Evolutionary conservation across 2,113 vertebrate genomes (phyloP), one percentile per base, ranked within the genome.

Genomic region (Apaloderma vittatum): DNA sequence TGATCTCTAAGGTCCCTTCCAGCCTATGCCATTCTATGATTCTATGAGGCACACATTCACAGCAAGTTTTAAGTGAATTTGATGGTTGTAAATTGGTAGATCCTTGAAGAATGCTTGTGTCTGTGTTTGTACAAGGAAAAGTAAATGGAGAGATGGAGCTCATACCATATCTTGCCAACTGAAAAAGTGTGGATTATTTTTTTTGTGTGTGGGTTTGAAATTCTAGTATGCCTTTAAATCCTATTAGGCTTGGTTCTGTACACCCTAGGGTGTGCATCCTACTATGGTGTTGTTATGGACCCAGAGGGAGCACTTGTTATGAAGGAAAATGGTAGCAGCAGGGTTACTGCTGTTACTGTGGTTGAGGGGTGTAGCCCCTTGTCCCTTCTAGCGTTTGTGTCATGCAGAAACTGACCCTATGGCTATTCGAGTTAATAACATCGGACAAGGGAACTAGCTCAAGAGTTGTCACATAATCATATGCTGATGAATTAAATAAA

Each of bases 291-390:
- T 55, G 32, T 34, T 67, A 36, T 1, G 52, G 15, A 67, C 36
- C 8, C 27, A 74, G 27, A 86, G 13, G 37, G 12, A 93, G 7
- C 1, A 2, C 2, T 67, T 86, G 45, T 29, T 20, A 3, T 51
- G 12, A 43, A 18, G 49, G 17, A 62, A 84, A 65, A 77, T 16
- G 5, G 45, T 6, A 57, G 67, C 37, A 48, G 29, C 32, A 92
- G 45, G 3, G 9, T 20, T 59, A 43, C 34, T 82, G 36, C 22
- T 71, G 3, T 63, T 36, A 17, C 23, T 59, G 0, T 13, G 4
- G 6, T 29, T 1, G 4, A 43, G 14, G 40, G 24, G 20, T n/a
- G 21, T 1, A 65, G 36, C 5, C 13, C 14, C 4, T 40, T 43
- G 21, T 67, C n/a, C 65, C 8, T 73, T 52, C 34, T 21, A n/a